Evolutionary conservation across 2,797 vertebrate genomes (phyloP).

Genomic region (Oophaga sylvatica): DNA sequence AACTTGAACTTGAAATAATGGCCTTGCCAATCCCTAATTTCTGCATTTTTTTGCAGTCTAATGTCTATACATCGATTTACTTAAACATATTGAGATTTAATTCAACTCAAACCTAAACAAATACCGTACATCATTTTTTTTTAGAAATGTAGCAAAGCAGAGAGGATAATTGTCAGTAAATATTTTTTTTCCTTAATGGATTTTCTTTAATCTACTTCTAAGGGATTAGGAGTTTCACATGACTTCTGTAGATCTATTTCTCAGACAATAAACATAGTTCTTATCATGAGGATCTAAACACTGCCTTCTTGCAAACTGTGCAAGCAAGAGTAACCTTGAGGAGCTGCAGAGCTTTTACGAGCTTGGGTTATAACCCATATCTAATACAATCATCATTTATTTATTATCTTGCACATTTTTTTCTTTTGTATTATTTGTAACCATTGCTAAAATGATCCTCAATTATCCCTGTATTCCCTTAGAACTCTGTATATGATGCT

Average conservation of each 20-base stretch:
- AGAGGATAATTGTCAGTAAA: conserved; percentile 45
- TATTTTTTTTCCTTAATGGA: conserved; percentile 26
- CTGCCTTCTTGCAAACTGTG: neutral
- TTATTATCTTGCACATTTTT: conserved; percentile 20
- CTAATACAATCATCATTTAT: conserved; percentile 40
- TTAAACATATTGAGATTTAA: conserved; percentile 53
- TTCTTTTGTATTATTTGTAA: conserved; percentile 6
- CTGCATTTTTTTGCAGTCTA: conserved; percentile 33
- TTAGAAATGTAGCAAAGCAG: conserved; percentile 15
- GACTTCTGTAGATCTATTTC: conserved; percentile 34
- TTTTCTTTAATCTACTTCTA: conserved; percentile 33
- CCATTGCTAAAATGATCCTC: conserved; percentile 15
- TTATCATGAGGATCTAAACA: conserved; percentile 27
- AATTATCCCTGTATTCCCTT: neutral
- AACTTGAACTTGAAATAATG: conserved; percentile 21
- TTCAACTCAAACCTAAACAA: conserved; percentile 52
- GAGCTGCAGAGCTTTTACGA: conserved; percentile 15
- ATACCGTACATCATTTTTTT: conserved; percentile 41
- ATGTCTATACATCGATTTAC: conserved; percentile 40
- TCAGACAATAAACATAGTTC: conserved; percentile 32
- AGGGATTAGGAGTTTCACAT: conserved; percentile 47
- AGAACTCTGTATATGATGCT: neutral
- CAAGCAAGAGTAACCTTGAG: conserved; percentile 46
- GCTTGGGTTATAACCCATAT: conserved; percentile 35
- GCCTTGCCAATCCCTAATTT: conserved; percentile 32